phyloP scores from a whole-genome alignment of 2,797 vertebrate genomes.

The Pipistrellus pygmaeus region DNA sequence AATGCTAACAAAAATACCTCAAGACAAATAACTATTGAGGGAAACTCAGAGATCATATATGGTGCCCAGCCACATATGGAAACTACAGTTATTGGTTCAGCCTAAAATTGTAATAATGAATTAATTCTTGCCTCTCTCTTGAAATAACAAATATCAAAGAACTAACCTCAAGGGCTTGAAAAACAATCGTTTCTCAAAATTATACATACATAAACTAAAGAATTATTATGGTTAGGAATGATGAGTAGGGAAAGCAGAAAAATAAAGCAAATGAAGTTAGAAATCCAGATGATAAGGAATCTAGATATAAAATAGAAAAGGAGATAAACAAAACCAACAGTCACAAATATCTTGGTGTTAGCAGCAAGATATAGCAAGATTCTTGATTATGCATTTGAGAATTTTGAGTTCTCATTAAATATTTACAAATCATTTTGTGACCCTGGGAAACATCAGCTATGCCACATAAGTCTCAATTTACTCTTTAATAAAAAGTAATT shows the following conservation, averaged over 20 bases:
- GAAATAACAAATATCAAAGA: constrained; percentile 34
- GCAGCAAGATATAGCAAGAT: neutral
- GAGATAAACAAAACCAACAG: neutral
- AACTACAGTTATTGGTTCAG: neutral
- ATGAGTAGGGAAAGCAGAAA: neutral
- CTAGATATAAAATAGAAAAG: constrained; percentile 13
- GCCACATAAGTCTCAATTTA: neutral
- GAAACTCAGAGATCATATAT: neutral
- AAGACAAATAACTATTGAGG: neutral
- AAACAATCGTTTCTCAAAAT: neutral
- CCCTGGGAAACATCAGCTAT: neutral
- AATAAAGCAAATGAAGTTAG: neutral
- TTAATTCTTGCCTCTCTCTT: neutral
- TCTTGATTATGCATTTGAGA: constrained; percentile 6
- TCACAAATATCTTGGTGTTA: neutral
- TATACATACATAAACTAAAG: neutral
- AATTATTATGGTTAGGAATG: neutral
- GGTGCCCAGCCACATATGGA: neutral
- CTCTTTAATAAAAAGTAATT: neutral
- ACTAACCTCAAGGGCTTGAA: neutral
- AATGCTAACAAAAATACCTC: neutral
- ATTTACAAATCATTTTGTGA: neutral
- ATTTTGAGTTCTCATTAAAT: constrained; percentile 31
- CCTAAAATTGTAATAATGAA: constrained; percentile 27
- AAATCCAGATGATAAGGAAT: neutral